Base-by-base conservation (phyloP, 2,888 invertebrate genomes). In the Nomada goodeniana region DNA sequence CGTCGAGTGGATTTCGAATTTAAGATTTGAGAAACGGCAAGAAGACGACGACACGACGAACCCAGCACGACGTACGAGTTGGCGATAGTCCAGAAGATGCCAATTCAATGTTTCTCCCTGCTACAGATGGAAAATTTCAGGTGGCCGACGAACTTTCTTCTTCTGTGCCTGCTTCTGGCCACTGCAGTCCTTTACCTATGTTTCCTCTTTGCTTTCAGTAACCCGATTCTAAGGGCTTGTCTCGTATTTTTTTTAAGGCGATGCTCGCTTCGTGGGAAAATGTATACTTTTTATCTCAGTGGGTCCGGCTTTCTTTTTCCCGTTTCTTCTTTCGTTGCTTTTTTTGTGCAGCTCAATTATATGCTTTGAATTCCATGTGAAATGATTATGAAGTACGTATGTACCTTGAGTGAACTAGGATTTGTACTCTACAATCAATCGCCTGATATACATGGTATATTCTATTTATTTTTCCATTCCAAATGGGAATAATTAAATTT, bases 21-120 rank as follows among this genome's bases (percentile, higher is more conserved):
- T 89, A 84, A 90, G 89, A 90, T 90, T 91, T 89, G 84, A 78
- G 77, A 89, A 90, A 85, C 81, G 86, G 60, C 80, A 83, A 83
- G 82, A 82, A 71, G 74, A 83, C 78, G 76, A 80, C 76, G 78
- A 85, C 75, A 76, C 77, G 77, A 67, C 57, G 70, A 76, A 64
- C 53, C 15, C 44, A n/a, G 29, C 73, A 74, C 84, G 89, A 86
- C 78, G 83, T 86, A 86, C 86, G 86, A 87, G 84, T 88, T 92
- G 92, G 92, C 92, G 86, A 86, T 72, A 82, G 84, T 88, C 92
- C 92, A 92, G 89, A 84, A 87, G 87, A 91, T 89, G 89, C 89
- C 90, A 91, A 91, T 92, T 91, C 90, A 91, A 91, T 92, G 91
- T 90, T 89, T 85, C 86, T 88, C 84, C 84, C 85, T 82, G 76